Conservation (phyloP, 2,113 vertebrate genomes). For the Rhagologus leucostigma region DNA sequence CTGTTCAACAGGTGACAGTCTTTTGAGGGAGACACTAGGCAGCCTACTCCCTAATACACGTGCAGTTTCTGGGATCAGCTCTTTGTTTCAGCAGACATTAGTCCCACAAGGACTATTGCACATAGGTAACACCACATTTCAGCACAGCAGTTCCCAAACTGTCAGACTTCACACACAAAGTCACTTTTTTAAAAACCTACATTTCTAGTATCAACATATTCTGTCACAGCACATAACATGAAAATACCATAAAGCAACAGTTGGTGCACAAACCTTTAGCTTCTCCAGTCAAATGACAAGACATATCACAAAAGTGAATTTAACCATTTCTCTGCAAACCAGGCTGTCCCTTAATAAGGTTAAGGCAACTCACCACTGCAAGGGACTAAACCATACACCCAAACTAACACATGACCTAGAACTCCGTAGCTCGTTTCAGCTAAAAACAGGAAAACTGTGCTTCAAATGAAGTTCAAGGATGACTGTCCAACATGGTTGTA, state of each 20-base stretch:
- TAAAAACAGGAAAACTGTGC: neutral
- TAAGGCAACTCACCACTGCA: neutral
- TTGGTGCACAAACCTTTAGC: neutral
- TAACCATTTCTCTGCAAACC: neutral
- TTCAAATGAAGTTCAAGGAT: neutral
- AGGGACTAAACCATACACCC: neutral
- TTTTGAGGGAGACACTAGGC: neutral
- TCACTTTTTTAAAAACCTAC: neutral
- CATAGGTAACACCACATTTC: neutral
- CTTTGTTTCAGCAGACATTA: neutral
- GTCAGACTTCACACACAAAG: neutral
- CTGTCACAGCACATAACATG: neutral
- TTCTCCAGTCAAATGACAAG: neutral
- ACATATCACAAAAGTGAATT: neutral
- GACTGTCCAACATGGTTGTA: neutral
- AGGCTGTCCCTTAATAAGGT: neutral
- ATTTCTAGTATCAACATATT: neutral
- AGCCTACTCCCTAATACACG: fast-evolving
- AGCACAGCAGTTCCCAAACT: neutral
- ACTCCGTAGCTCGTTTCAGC: neutral
- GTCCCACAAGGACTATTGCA: neutral
- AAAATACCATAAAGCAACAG: neutral
- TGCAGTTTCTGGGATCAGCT: neutral
- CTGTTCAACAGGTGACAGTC: neutral
- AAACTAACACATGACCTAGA: neutral